These are phyloP conservation scores for Theonella swinhoei DNA, from an alignment of 37 sponge, comb jelly and placozoan genomes.

Conservation along the genomic window DNA sequence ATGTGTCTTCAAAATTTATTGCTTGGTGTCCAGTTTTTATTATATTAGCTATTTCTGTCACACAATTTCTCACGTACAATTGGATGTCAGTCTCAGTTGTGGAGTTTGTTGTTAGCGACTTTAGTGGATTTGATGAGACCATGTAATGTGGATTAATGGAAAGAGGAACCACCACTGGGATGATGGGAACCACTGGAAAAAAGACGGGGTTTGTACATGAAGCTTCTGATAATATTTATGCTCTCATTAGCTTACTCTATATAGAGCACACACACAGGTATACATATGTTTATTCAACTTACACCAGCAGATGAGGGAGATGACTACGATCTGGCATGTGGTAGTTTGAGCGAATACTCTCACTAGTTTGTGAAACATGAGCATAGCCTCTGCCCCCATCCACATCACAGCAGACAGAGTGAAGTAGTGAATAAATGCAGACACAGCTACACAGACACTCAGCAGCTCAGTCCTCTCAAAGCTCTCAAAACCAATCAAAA, in stretches of 20 bases:
- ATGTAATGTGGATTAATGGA: neutral
- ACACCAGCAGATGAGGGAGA: slow-evolving; percentile 60
- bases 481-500: slow-evolving; percentile 47
- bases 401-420: slow-evolving; percentile 28
- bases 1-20: too few relatives aligned
- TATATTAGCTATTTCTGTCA: too few relatives aligned
- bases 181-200: neutral
- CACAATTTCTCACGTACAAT: too few relatives aligned
- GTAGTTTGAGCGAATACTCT: slow-evolving; percentile 28
- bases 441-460: slow-evolving; percentile 27
- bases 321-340: neutral
- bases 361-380: slow-evolving; percentile 35
- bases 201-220: neutral
- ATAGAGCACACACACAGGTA: neutral
- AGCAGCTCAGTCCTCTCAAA: slow-evolving; percentile 26
- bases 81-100: too few relatives aligned
- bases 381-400: slow-evolving; percentile 57
- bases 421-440: slow-evolving; percentile 52
- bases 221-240: neutral
- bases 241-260: neutral
- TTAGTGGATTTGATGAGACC: too few relatives aligned
- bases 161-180: neutral
- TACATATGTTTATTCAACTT: neutral
- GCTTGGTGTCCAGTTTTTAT: too few relatives aligned
- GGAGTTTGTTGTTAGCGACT: too few relatives aligned